Percentiles rank a stretch among this genome's conserved stretches.
Evolutionary conservation across 2,888 invertebrate species (phyloP).

Genomic region (Neria commutata): DNA sequence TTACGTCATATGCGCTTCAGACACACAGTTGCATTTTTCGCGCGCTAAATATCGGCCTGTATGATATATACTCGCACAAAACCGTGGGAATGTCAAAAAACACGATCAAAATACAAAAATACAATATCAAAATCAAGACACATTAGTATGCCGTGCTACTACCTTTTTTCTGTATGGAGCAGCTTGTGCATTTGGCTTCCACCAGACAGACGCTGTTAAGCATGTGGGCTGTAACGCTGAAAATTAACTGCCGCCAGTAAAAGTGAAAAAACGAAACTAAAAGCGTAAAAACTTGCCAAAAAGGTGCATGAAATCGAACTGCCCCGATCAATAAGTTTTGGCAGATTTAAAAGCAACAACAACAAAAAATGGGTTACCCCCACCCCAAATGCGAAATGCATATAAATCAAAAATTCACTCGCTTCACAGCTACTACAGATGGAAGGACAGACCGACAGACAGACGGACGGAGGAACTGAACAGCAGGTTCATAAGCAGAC

Average conservation of each 20-base stretch:
- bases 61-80: too few relatives aligned
- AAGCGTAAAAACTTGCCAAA: not conserved
- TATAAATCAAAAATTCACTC: slow-evolving; percentile 38
- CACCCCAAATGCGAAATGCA: slow-evolving; percentile 34
- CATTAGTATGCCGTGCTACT: not conserved
- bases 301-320: slow-evolving; percentile 5
- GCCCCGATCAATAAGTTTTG: slow-evolving; percentile 3
- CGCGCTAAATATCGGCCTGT: too few relatives aligned
- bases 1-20: slow-evolving; percentile 45
- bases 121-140: slow-evolving; percentile 24
- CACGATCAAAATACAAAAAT: slow-evolving; percentile 5
- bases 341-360: not conserved
- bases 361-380: slow-evolving; percentile 32
- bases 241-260: slow-evolving; percentile 42
- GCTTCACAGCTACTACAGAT: slow-evolving; percentile 40
- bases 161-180: not conserved
- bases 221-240: slow-evolving; percentile 51
- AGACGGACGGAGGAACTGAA: too few relatives aligned
- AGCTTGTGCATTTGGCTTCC: slow-evolving; percentile 1
- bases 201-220: slow-evolving; percentile 30
- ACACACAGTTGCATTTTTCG: slow-evolving; percentile 17
- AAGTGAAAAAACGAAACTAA: slow-evolving; percentile 29
- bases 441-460: too few relatives aligned
- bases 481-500: slow-evolving; percentile 8
- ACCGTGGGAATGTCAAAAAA: slow-evolving; percentile 42